phyloP scores from a whole-genome alignment of 2,797 vertebrate genomes.

The Sebastes diploproa region DNA sequence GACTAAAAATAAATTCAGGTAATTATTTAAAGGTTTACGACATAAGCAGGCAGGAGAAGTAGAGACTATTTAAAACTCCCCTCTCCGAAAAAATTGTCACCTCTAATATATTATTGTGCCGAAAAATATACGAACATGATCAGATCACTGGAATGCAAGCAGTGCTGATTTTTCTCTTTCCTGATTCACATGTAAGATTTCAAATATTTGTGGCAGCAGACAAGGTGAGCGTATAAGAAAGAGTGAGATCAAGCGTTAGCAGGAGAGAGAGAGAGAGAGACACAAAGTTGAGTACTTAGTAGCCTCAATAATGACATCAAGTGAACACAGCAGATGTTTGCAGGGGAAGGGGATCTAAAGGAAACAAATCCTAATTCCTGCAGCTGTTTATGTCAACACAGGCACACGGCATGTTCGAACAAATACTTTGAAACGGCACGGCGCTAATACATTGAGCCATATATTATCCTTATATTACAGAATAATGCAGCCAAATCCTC shows the following conservation, averaged over 20 bases:
- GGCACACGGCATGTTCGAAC: constrained; percentile 37
- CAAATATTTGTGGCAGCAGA: constrained; percentile 53
- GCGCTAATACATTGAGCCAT: constrained; percentile 35
- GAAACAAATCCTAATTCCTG: constrained; percentile 69
- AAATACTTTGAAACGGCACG: constrained; percentile 25
- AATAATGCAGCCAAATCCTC: constrained; percentile 60
- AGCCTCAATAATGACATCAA: constrained; percentile 64
- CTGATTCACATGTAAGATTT: constrained; percentile 28
- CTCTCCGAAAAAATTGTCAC: constrained; percentile 54
- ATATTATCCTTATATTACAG: constrained; percentile 52
- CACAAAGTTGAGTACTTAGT: constrained; percentile 30
- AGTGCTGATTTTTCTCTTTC: not conserved
- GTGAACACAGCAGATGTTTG: constrained; percentile 71
- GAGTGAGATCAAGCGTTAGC: constrained; percentile 37
- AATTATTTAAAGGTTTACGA: constrained; percentile 66
- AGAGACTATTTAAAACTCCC: constrained; percentile 68
- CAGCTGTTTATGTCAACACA: constrained; percentile 66
- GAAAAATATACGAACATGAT: constrained; percentile 33
- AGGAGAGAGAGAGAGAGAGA: constrained; percentile 17
- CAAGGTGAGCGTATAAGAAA: constrained; percentile 50
- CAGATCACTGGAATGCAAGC: constrained; percentile 28
- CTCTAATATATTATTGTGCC: constrained; percentile 34
- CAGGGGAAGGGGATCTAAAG: constrained; percentile 59
- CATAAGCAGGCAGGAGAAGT: constrained; percentile 36
- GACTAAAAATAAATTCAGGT: constrained; percentile 73